A percentile compares a stretch with the other conserved stretches of the same genome.
phyloP scores from a whole-genome alignment of 2,113 vertebrate species.

The Larimichthys crocea region DNA sequence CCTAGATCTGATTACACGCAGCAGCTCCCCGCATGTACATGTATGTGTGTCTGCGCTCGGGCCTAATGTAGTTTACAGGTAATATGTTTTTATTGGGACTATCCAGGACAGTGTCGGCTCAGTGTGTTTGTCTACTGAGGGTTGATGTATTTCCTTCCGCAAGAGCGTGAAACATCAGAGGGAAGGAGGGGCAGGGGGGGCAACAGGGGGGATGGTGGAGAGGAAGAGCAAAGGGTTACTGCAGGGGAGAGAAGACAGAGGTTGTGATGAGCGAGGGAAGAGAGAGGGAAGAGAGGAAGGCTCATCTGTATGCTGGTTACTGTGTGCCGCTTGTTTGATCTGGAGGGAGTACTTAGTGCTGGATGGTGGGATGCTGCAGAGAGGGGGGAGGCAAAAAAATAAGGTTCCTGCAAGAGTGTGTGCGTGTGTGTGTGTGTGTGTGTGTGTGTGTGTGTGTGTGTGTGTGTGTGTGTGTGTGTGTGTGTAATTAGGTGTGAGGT shows the following conservation, averaged over 20 bases:
- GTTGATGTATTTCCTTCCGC: conserved; percentile 56
- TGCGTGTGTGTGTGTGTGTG: conserved; percentile 56
- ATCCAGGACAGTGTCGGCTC: conserved; percentile 54
- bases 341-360: conserved; percentile 78
- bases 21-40: conserved; percentile 16
- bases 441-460: conserved; percentile 56
- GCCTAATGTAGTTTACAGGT: conserved; percentile 70
- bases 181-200: background rate
- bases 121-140: conserved; percentile 55
- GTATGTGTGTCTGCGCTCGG: conserved; percentile 24
- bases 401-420: conserved; percentile 60
- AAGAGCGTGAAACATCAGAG: conserved; percentile 56
- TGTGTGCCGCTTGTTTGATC: conserved; percentile 80
- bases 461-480: conserved; percentile 40
- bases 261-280: conserved; percentile 55
- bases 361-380: conserved; percentile 74
- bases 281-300: conserved; percentile 42
- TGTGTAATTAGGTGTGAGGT: conserved; percentile 71
- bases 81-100: conserved; percentile 72
- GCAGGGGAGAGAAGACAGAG: conserved; percentile 71
- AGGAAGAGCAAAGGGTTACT: conserved; percentile 66
- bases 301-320: conserved; percentile 84
- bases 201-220: conserved; percentile 16
- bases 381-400: conserved; percentile 68
- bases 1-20: conserved; percentile 75